Base-by-base conservation (phyloP, 1,140 invertebrate species). In the Brachionus angularis region DNA sequence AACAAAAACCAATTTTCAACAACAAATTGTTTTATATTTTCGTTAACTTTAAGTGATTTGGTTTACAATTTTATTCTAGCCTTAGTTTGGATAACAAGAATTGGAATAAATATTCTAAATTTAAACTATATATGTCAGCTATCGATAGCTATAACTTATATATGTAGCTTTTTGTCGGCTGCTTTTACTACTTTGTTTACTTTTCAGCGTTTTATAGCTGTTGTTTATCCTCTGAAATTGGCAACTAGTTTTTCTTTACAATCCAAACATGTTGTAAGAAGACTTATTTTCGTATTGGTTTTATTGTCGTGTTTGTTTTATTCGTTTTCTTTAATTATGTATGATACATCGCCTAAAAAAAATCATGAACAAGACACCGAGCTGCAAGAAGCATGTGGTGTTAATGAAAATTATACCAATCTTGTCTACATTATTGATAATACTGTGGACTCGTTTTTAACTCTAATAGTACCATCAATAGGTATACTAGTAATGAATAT, bases 151-250 rank as follows among this genome's bases (percentile, higher is more conserved):
- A 70, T 70, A 1, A 47, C 67, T 7, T 50, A 70, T 29, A 34
- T 70, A 23, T 70, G 67, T 29, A 50, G 46, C 27, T 70, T 70
- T 53, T 29, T 70, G 29, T 70, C 67, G 8, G 67, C 67, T 25
- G 46, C 46, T 8, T 70, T 70, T 42, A 70, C 67, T n/a, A 50
- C 46, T n/a, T 36, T 50, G 29, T 70, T 70, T 47, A 70, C 67
- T 33, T 70, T 52, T 50, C 67, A 70, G 29, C 67, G 67, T 21
- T 70, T 52, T 44, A 70, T 70, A 14, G 67, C 67, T 16, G 67
- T 70, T 0, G 25, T 50, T 16, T 47, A 44, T 29, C 67, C 67
- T 3, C 29, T 70, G 3, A 8, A 70, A 18, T 10, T 14, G 12
- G 42, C 62, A 8, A 67, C 33, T 14, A 67, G 33, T 31, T 47